A percentile compares a stretch with the other conserved stretches of the same genome.
Conservation (phyloP, 2,113 vertebrate genomes). For the Cyprinus carpio region DNA sequence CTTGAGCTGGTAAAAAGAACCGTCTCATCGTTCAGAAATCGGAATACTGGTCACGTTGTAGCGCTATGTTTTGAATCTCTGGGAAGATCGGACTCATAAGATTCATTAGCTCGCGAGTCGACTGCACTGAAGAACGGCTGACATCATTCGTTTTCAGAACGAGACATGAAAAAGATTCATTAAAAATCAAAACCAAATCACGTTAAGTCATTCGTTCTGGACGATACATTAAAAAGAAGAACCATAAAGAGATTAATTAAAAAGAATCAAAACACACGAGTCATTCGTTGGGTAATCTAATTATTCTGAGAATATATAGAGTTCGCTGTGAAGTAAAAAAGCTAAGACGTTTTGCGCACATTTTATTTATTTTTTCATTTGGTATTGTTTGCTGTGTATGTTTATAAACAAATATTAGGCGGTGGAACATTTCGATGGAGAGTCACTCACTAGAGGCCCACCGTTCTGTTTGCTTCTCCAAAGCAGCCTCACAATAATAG, state of each 20-base stretch:
- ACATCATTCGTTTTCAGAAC: not conserved
- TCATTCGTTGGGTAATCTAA: not conserved
- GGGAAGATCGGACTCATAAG: not conserved
- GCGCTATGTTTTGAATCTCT: not conserved
- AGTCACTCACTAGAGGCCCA: not conserved
- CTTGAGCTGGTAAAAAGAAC: too few relatives aligned
- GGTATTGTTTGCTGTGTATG: not conserved
- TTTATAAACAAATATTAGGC: not conserved
- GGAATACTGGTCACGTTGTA: too few relatives aligned
- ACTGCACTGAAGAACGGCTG: not conserved
- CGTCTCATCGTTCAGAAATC: too few relatives aligned
- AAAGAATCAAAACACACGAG: not conserved
- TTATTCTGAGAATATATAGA: not conserved
- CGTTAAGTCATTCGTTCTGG: not conserved
- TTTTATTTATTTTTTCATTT: not conserved
- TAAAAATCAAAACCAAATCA: not conserved
- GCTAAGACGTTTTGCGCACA: not conserved
- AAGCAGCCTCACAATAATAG: conserved; percentile 28
- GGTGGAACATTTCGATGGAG: not conserved
- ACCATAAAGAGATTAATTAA: too few relatives aligned
- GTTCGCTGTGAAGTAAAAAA: not conserved
- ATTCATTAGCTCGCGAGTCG: not conserved
- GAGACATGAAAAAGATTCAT: too few relatives aligned
- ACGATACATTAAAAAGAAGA: not conserved
- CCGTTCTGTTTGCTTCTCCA: conserved; percentile 22